Evolutionary conservation across 2,113 vertebrate genomes (phyloP), one percentile per base, ranked within the genome.

Genomic region (Elephantulus edwardii): DNA sequence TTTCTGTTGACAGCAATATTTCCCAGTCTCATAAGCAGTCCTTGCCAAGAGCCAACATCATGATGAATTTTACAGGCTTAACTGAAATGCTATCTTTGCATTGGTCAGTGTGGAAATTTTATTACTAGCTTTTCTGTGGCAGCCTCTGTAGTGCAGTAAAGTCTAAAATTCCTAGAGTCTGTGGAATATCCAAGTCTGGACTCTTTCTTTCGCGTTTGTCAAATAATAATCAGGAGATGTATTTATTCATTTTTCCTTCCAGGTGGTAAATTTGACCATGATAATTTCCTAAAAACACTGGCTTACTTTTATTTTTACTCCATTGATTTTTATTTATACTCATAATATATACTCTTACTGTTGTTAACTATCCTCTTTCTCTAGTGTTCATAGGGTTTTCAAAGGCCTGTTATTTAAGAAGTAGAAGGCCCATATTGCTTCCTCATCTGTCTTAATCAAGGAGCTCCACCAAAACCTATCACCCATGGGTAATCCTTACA

Each of bases 1-100:
- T 86, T 90, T 94, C 68, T 91, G 44, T 82, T 94, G 62, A 94
- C n/a, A 92, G 72, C 22, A 83, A 66, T 30, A 8, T 77, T 92
- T 91, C 50, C 82, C 62, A 92, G 0, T 82, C 20, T 93, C 90
- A 64, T 86, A 17, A 46, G 13, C 26, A 81, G 68, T 56, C 50
- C 60, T 46, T 80, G 87, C 74, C 77, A 94, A 89, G 0, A 71
- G 54, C n/a, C 46, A 92, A 72, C 26, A 26, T 84, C 44, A 74
- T 68, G 44, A 79, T 81, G 60, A 62, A 86, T 95, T 88, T 90
- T 89, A 74, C 5, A 85, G 26, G n/a, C 6, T 6, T 40, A 80
- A 64, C 58, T 84, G 60, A 86, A 91, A 90, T 90, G 56, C 30
- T 83, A 72, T 79, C 48, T 74, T 26, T 84, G 46, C 14, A 5